Percentiles rank a stretch among this genome's conserved stretches.
Conservation (phyloP, 2,888 invertebrate species). For the Harpalus rufipes region DNA sequence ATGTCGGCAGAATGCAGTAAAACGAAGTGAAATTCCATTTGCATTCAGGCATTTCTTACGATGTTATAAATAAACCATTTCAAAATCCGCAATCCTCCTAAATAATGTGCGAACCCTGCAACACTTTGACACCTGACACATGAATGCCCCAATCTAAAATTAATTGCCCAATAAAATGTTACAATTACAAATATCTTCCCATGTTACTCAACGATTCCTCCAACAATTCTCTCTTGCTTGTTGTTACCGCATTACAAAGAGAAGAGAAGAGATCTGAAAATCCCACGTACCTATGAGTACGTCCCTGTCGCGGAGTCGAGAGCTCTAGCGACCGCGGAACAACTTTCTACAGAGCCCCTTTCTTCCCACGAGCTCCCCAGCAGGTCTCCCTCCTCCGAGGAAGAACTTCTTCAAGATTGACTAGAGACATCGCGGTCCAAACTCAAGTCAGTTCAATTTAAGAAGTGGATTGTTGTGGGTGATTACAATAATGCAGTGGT, state of each 20-base stretch:
- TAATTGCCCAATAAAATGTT: constrained; percentile 40
- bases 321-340: constrained; percentile 43
- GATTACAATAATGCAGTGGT: constrained; percentile 55
- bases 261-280: constrained; percentile 20
- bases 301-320: constrained; percentile 30
- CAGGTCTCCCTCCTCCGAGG: constrained; percentile 35
- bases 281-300: constrained; percentile 8
- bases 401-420: constrained; percentile 59
- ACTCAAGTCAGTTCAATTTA: constrained; percentile 51
- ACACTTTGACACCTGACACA: neutral
- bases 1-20: neutral
- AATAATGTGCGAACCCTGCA: constrained; percentile 1
- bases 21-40: neutral
- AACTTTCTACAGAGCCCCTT: constrained; percentile 65
- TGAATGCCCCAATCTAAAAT: constrained; percentile 24
- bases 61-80: neutral
- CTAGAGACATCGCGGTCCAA: constrained; percentile 50
- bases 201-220: constrained; percentile 28
- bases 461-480: constrained; percentile 60
- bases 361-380: constrained; percentile 61
- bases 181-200: constrained; percentile 14
- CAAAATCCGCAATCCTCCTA: neutral
- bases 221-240: constrained; percentile 3
- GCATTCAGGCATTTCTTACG: neutral
- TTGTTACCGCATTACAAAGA: constrained; percentile 19